Percentiles rank a stretch among this genome's conserved stretches.
Evolutionary conservation across 2,113 vertebrate species (phyloP).

Genomic region (Ceuthmochares aereus): DNA sequence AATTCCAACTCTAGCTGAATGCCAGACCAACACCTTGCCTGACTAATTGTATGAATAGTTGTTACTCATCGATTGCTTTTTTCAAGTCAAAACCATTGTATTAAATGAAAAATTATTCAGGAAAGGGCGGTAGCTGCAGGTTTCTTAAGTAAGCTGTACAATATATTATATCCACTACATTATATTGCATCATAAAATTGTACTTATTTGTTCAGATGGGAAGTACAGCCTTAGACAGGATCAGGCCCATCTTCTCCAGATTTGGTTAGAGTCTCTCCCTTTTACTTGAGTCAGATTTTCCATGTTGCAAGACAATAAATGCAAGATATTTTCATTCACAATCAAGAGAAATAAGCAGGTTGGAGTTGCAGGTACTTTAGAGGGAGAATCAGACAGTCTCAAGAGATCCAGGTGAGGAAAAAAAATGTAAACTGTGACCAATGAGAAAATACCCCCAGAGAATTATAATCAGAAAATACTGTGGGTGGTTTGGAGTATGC

Average conservation of each 20-base stretch:
- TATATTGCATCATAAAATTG: neutral
- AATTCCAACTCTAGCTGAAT: neutral
- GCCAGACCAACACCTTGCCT: neutral
- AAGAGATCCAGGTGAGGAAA: neutral
- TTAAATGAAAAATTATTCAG: neutral
- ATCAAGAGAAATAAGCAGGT: neutral
- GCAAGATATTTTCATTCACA: neutral
- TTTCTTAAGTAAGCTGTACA: neutral
- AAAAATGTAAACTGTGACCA: neutral
- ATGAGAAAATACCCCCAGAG: neutral
- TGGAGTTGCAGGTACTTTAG: neutral
- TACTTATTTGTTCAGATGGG: neutral
- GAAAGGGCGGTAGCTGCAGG: neutral
- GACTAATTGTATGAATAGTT: neutral
- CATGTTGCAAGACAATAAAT: neutral
- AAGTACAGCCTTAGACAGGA: neutral
- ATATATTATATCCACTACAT: neutral
- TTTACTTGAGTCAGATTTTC: neutral
- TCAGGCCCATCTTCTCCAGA: neutral
- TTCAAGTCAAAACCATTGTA: neutral
- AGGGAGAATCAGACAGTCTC: neutral
- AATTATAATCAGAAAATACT: neutral
- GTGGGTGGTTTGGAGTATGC: neutral
- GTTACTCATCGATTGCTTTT: slow-evolving; percentile 16
- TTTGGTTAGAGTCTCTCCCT: neutral